These are phyloP conservation scores for Zosterops hypoxanthus DNA, from an alignment of 2,113 vertebrate species.

Conservation along the genomic window DNA sequence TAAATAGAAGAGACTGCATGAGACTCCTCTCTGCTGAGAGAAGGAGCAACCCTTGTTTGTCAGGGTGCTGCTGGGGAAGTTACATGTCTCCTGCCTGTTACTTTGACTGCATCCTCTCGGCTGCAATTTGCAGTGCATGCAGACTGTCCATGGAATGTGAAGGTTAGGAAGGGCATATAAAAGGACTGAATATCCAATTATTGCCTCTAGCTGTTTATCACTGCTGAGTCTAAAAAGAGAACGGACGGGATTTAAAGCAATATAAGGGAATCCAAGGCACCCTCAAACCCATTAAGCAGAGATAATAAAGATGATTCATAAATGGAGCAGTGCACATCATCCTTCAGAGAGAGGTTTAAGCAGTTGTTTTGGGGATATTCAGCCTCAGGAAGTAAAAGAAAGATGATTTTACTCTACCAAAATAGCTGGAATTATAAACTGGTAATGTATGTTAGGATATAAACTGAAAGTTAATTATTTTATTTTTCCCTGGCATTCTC, in stretches of 20 bases:
- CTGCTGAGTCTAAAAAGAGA: neutral
- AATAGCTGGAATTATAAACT: neutral
- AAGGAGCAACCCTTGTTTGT: neutral
- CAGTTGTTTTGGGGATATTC: neutral
- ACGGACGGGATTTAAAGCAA: neutral
- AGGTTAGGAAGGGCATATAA: neutral
- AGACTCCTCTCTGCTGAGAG: neutral
- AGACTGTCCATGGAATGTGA: neutral
- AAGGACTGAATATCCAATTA: neutral
- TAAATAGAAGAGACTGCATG: neutral
- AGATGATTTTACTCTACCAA: neutral
- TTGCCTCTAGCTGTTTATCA: neutral
- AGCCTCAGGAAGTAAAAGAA: neutral
- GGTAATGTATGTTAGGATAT: neutral
- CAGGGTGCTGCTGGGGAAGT: neutral
- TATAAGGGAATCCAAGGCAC: neutral
- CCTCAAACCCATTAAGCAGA: neutral
- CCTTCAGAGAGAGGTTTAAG: neutral
- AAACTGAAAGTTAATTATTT: neutral
- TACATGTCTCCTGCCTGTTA: neutral
- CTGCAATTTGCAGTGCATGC: neutral
- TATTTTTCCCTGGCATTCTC: neutral
- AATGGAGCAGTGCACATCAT: neutral
- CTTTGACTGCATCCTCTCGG: neutral
- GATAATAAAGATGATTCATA: constrained; percentile 30